These are phyloP conservation scores for Lasioglossum albipes DNA, from an alignment of 1,140 invertebrate genomes.

Conservation along the genomic window DNA sequence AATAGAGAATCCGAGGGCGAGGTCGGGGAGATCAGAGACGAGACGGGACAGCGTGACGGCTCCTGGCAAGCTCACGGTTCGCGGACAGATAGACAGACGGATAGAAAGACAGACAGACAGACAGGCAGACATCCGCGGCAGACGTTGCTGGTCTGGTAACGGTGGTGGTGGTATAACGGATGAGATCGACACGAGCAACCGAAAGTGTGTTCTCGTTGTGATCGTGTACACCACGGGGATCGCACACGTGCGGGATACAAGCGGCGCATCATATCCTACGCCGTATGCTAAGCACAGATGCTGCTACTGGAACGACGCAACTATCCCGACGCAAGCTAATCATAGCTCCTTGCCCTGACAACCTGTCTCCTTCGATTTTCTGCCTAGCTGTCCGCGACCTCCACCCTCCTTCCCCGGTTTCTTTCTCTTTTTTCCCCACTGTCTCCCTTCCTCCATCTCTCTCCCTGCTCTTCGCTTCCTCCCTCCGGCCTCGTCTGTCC, in stretches of 20 bases:
- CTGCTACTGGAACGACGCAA: constrained; percentile 57
- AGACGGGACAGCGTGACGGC: constrained; percentile 71
- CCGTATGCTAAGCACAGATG: constrained; percentile 70
- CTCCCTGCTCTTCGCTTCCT: constrained; percentile 3
- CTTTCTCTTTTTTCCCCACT: not conserved
- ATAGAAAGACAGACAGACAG: not conserved
- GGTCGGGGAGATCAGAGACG: not conserved
- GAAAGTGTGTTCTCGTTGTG: constrained; percentile 31
- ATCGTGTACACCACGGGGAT: constrained; percentile 11
- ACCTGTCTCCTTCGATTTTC: constrained; percentile 80
- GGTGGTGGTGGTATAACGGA: constrained; percentile 25
- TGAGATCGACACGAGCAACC: constrained; percentile 44
- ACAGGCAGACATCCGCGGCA: constrained; percentile 58
- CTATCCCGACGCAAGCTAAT: constrained; percentile 72
- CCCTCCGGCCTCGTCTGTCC: not conserved
- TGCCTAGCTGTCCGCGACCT: constrained; percentile 71
- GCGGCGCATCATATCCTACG: constrained; percentile 51
- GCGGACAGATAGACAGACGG: constrained; percentile 38
- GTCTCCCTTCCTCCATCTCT: too few relatives aligned
- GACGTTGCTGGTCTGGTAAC: not conserved
- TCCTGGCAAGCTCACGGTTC: constrained; percentile 76
- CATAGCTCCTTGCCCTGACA: constrained; percentile 78
- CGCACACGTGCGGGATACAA: constrained; percentile 74
- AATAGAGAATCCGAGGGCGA: not conserved
- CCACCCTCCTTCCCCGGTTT: constrained; percentile 31